Conservation (phyloP, 2,888 invertebrate species). For the Acronicta alni region DNA sequence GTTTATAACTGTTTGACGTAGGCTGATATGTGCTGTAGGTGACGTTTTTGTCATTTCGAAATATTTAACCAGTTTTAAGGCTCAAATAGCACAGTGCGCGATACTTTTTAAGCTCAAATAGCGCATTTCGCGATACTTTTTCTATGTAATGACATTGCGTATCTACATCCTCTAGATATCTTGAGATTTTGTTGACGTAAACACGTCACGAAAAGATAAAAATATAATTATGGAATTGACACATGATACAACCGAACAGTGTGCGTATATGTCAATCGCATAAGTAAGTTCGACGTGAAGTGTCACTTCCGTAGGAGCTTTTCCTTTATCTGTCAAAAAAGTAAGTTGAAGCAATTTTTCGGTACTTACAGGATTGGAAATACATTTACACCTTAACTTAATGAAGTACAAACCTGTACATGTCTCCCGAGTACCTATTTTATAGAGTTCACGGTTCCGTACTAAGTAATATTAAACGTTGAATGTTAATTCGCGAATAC, state of each 20-base stretch:
- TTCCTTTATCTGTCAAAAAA: too few relatives aligned
- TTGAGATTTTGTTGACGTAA: too few relatives aligned
- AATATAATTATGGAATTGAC: too few relatives aligned
- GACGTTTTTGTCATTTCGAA: constrained; percentile 40
- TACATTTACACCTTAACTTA: not conserved
- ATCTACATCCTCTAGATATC: too few relatives aligned
- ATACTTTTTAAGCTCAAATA: too few relatives aligned
- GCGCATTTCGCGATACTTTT: not conserved
- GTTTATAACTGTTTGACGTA: constrained; percentile 37
- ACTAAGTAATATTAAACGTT: constrained; percentile 1
- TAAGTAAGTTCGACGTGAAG: too few relatives aligned
- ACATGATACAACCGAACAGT: too few relatives aligned
- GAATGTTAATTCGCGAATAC: constrained; percentile 15
- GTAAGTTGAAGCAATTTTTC: not conserved
- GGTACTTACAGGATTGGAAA: not conserved
- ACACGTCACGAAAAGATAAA: too few relatives aligned
- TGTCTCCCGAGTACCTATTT: not conserved
- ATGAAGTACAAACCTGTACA: not conserved
- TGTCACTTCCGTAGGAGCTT: too few relatives aligned
- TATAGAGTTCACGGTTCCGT: not conserved
- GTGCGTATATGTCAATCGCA: too few relatives aligned
- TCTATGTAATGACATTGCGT: not conserved
- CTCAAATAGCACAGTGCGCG: constrained; percentile 6
- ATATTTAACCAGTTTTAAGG: constrained; percentile 17
- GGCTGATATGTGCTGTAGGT: constrained; percentile 50